These are phyloP conservation scores for Natrix natrix DNA, from an alignment of 2,797 vertebrate species.

Conservation along the genomic window DNA sequence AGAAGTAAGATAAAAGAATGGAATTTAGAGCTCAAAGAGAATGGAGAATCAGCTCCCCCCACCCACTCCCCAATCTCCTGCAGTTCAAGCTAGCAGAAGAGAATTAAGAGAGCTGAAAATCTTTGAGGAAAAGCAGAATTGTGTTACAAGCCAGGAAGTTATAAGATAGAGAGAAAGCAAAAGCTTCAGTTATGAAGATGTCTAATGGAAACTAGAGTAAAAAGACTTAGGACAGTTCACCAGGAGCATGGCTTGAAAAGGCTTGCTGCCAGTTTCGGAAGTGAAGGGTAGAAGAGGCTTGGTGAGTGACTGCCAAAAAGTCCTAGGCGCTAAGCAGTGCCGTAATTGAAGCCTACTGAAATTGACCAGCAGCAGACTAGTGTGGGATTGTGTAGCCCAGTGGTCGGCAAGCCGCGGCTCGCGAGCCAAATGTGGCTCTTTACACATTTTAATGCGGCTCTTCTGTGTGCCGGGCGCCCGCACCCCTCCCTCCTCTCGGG, in stretches of 20 bases:
- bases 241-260: background rate
- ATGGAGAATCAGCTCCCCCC: background rate
- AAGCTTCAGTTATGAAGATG: background rate
- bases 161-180: background rate
- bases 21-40: background rate
- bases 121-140: background rate
- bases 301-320: background rate
- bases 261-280: background rate
- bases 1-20: background rate
- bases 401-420: too few relatives aligned
- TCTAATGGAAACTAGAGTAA: background rate
- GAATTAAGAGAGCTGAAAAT: background rate
- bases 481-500: too few relatives aligned
- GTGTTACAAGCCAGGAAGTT: background rate
- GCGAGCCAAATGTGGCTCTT: too few relatives aligned
- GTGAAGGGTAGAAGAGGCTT: background rate
- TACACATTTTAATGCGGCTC: too few relatives aligned
- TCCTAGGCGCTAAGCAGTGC: background rate
- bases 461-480: too few relatives aligned
- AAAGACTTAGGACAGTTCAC: background rate
- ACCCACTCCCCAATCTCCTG: background rate
- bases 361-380: background rate
- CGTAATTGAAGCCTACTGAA: background rate
- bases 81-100: background rate
- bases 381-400: background rate